phyloP scores from a whole-genome alignment of 2,113 vertebrate species.

The Atlantisia rogersi region DNA sequence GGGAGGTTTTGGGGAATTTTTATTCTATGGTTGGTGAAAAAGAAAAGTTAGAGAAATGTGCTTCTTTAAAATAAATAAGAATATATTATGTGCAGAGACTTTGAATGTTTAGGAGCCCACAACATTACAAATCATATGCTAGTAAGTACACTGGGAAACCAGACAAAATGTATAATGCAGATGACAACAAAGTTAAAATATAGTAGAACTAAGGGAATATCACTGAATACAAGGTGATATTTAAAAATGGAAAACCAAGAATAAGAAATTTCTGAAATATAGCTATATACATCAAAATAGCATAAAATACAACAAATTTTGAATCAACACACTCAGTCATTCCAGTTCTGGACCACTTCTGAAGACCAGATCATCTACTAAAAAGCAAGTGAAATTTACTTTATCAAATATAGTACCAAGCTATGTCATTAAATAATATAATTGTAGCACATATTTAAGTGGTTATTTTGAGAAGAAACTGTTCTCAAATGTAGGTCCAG shows the following conservation, averaged over 20 bases:
- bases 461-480: neutral
- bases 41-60: neutral
- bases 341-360: neutral
- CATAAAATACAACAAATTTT: neutral
- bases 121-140: neutral
- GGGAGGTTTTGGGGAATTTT: neutral
- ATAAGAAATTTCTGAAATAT: neutral
- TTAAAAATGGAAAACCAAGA: neutral
- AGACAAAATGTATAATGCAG: neutral
- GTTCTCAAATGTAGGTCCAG: neutral
- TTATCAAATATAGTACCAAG: neutral
- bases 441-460: neutral
- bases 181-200: neutral
- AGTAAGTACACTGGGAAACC: neutral
- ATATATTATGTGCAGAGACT: neutral
- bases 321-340: neutral
- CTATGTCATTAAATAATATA: neutral
- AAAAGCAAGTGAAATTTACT: neutral
- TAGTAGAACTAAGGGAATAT: neutral
- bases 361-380: neutral
- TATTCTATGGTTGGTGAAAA: neutral
- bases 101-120: neutral
- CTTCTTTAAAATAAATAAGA: neutral
- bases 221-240: neutral
- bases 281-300: neutral